These are phyloP conservation scores for Oceanodroma leucorhoa DNA, from an alignment of 2,797 vertebrate species.

Conservation along the genomic window DNA sequence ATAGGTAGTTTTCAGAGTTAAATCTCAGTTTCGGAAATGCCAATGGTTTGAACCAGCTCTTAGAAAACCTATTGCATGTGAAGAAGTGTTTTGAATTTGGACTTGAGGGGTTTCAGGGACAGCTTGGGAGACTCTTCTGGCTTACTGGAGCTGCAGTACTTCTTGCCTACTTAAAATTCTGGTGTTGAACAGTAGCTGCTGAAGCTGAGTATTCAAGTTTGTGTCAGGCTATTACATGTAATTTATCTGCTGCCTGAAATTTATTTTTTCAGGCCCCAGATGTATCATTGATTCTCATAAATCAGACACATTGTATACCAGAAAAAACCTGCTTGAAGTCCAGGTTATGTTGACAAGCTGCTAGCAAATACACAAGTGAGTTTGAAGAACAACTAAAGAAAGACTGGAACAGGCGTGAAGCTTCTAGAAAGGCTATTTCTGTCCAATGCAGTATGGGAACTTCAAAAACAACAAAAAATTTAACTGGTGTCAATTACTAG, in stretches of 20 bases:
- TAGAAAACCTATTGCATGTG: not conserved
- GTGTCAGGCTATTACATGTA: not conserved
- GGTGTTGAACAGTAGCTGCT: not conserved
- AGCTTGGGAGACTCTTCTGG: not conserved
- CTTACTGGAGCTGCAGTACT: not conserved
- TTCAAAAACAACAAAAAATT: not conserved
- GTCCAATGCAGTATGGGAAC: not conserved
- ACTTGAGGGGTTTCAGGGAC: not conserved
- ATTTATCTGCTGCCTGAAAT: not conserved
- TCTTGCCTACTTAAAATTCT: not conserved
- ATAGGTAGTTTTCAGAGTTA: not conserved
- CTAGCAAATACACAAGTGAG: not conserved
- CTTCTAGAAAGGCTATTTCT: not conserved
- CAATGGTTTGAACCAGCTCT: not conserved
- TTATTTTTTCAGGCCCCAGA: not conserved
- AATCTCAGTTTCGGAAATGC: not conserved
- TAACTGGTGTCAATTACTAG: not conserved
- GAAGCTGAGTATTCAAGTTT: not conserved
- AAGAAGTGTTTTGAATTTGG: not conserved
- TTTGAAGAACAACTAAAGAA: not conserved
- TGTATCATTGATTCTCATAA: not conserved
- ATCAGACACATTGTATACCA: not conserved
- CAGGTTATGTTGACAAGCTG: not conserved
- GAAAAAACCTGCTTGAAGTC: not conserved
- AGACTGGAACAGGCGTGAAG: not conserved